Base-by-base conservation (phyloP, 2,888 invertebrate species). In the Bibio marci region DNA sequence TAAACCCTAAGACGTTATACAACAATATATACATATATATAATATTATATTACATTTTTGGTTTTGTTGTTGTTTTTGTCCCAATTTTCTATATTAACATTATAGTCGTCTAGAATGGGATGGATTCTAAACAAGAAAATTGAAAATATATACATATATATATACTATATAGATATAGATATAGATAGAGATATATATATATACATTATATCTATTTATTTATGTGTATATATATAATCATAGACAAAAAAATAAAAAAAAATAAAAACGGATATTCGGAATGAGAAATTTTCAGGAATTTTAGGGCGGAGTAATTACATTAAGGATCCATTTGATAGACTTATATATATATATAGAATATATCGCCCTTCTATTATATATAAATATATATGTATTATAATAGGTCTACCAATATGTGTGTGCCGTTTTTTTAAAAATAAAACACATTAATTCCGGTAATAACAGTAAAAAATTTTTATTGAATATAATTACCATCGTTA, bases 261-360 rank as follows among this genome's bases (percentile, higher is more conserved):
- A 38, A 30, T 25, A 30, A 38, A 32, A 38, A 31, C 15, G 28
- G 15, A 32, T n/a, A 14, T 30, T 19, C 22, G 18, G 38, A 38
- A 32, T 31, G 38, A 38, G 26, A 25, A 38, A 32, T 38, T 38
- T 35, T 35, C 22, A 30, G 38, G 32, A 38, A 38, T 32, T 22
- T 27, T 28, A 15, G 56, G 59, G 59, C 54, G 58, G 60, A 56
- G 60, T 61, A 61, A 61, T 58, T 59, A 53, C 60, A 61, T 61
- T 59, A 61, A 53, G 59, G 58, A 59, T 59, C 57, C 59, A 61
- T 59, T 61, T 61, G 59, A 59, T 59, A 57, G 52, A 22, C 22
- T 22, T 22, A n/a, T 51, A 54, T 49, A 52, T 49, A 30, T 15
- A 15, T 31, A n/a, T 31, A 31, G 11, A 18, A 18, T 14, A 12